phyloP scores from a whole-genome alignment of 2,888 invertebrate species.

The Nephrotoma flavescens region DNA sequence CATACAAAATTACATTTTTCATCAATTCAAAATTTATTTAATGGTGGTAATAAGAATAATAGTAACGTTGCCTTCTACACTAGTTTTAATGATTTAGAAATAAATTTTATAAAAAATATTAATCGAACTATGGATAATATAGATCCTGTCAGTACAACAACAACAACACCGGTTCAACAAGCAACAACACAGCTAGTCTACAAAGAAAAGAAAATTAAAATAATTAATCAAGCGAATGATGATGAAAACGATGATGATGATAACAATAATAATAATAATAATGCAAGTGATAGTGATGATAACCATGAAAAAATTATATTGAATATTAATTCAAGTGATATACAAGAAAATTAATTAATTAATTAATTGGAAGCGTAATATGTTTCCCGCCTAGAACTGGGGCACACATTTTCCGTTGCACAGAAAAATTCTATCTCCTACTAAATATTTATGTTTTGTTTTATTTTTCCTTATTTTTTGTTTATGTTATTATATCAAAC shows the following conservation, averaged over 20 bases:
- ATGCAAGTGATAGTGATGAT: not conserved
- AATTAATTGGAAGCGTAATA: not conserved
- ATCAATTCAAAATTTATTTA: slow-evolving; percentile 13
- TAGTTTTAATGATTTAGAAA: slow-evolving; percentile 26
- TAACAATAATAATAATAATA: not conserved
- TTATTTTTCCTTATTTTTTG: not conserved
- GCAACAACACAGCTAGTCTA: slow-evolving; percentile 4
- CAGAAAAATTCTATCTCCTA: not conserved
- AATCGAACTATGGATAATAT: not conserved
- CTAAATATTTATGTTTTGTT: not conserved
- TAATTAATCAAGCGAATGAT: not conserved
- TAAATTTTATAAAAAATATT: slow-evolving; percentile 20
- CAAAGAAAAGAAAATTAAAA: not conserved
- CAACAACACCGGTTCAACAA: not conserved
- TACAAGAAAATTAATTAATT: not conserved
- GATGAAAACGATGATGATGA: not conserved
- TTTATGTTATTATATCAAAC: not conserved
- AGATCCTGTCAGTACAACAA: not conserved
- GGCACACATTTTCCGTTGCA: not conserved
- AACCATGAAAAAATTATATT: slow-evolving; percentile 1
- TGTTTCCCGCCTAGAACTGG: not conserved
- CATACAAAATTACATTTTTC: slow-evolving; percentile 66
- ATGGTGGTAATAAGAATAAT: slow-evolving; percentile 2
- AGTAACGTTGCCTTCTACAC: slow-evolving; percentile 26
- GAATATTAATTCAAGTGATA: slow-evolving; percentile 2